phyloP scores from a whole-genome alignment of 2,888 invertebrate species.

The Watsonalla cultraria region DNA sequence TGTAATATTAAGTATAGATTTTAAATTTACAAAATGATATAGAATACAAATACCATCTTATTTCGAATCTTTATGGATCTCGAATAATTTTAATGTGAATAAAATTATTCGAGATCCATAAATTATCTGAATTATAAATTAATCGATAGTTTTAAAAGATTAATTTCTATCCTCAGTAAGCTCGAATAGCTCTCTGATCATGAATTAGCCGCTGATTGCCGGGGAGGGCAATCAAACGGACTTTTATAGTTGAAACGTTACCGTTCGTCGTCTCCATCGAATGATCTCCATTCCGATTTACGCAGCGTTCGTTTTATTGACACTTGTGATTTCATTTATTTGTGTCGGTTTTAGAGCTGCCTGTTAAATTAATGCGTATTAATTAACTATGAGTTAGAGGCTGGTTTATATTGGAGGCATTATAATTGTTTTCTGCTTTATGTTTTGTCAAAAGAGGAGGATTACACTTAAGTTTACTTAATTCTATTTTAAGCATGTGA shows the following conservation, averaged over 20 bases:
- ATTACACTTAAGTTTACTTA: conserved; percentile 17
- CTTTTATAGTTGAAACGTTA: conserved; percentile 52
- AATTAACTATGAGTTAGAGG: conserved; percentile 7
- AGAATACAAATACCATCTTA: too few species aligned
- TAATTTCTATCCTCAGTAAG: too few species aligned
- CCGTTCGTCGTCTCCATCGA: conserved; percentile 47
- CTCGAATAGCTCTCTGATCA: background rate
- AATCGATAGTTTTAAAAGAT: too few species aligned
- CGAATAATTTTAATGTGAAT: too few species aligned
- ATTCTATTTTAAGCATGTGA: conserved; percentile 18
- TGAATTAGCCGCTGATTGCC: conserved; percentile 35
- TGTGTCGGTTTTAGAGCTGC: conserved; percentile 32
- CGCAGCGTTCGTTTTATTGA: conserved; percentile 40
- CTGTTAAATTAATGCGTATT: conserved; percentile 37
- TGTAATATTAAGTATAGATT: too few species aligned
- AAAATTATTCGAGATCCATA: too few species aligned
- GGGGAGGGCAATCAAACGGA: conserved; percentile 53
- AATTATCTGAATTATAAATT: too few species aligned
- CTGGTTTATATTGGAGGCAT: background rate
- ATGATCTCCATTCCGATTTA: conserved; percentile 52
- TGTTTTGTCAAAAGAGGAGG: too few species aligned
- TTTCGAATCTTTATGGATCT: too few species aligned
- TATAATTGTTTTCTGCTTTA: conserved; percentile 5
- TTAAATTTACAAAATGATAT: too few species aligned
- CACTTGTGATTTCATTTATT: conserved; percentile 46